Conservation (phyloP, 1,140 invertebrate species). For the Drosophila pallidifrons region DNA sequence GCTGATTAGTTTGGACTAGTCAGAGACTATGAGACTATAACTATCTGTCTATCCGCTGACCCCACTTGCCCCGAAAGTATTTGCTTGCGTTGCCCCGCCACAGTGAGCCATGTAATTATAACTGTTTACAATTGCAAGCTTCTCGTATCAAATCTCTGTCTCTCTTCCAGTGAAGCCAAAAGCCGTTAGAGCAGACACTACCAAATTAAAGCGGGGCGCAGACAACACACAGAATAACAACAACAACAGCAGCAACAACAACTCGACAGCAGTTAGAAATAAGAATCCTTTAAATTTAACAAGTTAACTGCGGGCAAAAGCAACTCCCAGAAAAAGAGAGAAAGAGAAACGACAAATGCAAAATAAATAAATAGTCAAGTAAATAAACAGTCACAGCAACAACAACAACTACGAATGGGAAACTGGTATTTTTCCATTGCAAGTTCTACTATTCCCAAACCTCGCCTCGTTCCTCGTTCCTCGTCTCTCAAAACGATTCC, state of each 20-base stretch:
- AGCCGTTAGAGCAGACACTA: conserved; percentile 40
- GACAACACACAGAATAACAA: background rate
- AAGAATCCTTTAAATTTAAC: conserved; percentile 44
- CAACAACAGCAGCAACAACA: background rate
- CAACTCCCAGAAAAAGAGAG: background rate
- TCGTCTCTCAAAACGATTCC: background rate
- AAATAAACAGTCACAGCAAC: conserved; percentile 34
- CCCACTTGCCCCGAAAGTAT: background rate
- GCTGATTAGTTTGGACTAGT: conserved; percentile 66
- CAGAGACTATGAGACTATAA: conserved; percentile 13
- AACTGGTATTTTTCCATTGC: conserved; percentile 54
- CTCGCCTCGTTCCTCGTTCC: background rate
- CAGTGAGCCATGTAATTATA: conserved; percentile 44
- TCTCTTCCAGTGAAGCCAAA: background rate
- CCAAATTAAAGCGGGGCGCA: conserved; percentile 40
- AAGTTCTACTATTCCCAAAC: background rate
- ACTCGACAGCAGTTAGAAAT: conserved; percentile 14
- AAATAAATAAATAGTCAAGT: conserved; percentile 61
- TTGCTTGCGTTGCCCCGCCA: background rate
- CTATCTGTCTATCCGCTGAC: conserved; percentile 7
- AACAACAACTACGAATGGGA: conserved; percentile 7
- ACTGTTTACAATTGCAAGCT: conserved; percentile 53
- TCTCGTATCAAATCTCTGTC: conserved; percentile 33
- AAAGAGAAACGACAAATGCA: conserved; percentile 40
- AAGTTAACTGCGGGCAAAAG: conserved; percentile 26